phyloP scores from a whole-genome alignment of 2,797 vertebrate genomes.

The Sarcophilus harrisii region DNA sequence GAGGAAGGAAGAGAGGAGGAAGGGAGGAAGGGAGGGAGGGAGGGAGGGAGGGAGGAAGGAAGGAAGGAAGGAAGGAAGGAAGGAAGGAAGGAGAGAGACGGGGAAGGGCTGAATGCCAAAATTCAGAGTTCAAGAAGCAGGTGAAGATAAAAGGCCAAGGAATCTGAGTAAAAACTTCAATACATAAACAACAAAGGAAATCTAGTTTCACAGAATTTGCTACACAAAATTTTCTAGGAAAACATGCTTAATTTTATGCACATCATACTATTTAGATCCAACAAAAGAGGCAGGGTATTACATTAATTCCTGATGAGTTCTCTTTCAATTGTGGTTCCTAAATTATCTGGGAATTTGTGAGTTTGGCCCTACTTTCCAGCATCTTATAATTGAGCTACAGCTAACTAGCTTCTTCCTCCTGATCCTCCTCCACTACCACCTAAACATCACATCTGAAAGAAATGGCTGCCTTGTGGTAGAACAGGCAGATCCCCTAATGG shows the following conservation, averaged over 20 bases:
- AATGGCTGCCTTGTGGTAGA: neutral
- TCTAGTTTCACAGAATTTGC: neutral
- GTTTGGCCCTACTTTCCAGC: neutral
- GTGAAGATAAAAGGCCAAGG: neutral
- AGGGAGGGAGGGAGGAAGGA: too few relatives aligned
- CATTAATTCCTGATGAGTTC: neutral
- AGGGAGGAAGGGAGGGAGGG: too few relatives aligned
- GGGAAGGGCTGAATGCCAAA: neutral
- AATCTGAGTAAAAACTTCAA: neutral
- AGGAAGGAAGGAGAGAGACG: too few relatives aligned
- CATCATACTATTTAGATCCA: neutral
- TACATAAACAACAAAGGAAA: neutral
- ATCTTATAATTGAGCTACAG: neutral
- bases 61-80: too few relatives aligned
- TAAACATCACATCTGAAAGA: neutral
- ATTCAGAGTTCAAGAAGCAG: neutral
- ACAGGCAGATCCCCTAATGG: neutral
- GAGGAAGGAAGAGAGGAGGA: too few relatives aligned
- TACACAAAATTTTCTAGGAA: neutral
- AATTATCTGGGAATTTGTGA: neutral
- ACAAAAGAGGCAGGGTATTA: neutral
- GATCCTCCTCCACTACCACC: neutral
- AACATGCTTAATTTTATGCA: neutral
- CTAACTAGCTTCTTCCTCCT: neutral
- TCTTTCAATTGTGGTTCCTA: neutral